Evolutionary conservation across 2,113 vertebrate genomes (phyloP), one percentile per base, ranked within the genome.

Genomic region (Hylia prasina): DNA sequence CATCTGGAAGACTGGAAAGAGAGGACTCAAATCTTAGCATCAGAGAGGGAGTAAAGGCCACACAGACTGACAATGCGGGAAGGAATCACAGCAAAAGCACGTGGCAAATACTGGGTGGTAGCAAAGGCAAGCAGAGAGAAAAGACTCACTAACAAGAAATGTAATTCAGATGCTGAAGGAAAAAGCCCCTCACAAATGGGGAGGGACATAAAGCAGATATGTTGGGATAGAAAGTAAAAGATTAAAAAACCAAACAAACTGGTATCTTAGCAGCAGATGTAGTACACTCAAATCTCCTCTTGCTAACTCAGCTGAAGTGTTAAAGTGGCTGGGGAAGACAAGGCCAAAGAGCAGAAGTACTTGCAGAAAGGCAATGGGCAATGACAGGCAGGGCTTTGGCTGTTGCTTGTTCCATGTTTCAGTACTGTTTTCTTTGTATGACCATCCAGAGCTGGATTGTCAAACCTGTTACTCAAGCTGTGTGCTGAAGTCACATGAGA

Each of bases 371-470:
- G 7, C 69, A 61, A 48, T 3, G 18, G 48, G 18, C 53, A 78
- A 40, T 2, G 39, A 28, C 39, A 64, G 15, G 31, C 31, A n/a
- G 71, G 57, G 11, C 19, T 13, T 9, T 80, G 65, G 25, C 37
- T 63, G 11, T 24, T 42, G 11, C 25, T 39, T 6, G 0, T 8
- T 70, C 22, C 1, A 0, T 5, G 3, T 39, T 70, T 45, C 31
- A 31, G 24, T 4, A 19, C 24, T 12, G 25, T 57, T 76, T 72
- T 31, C 39, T 39, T 37, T 16, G 24, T 19, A 18, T 0, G 4
- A 42, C 10, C 20, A 39, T n/a, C 58, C 42, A 73, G 37, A 68
- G n/a, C 5, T n/a, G 57, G 18, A 42, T 0, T 48, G 15, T 24
- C 70, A 87, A 75, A 61, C 7, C 61, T 69, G 31, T 44, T 72